phyloP scores from a whole-genome alignment of 2,888 invertebrate genomes.

The Pimpla rufipes region DNA sequence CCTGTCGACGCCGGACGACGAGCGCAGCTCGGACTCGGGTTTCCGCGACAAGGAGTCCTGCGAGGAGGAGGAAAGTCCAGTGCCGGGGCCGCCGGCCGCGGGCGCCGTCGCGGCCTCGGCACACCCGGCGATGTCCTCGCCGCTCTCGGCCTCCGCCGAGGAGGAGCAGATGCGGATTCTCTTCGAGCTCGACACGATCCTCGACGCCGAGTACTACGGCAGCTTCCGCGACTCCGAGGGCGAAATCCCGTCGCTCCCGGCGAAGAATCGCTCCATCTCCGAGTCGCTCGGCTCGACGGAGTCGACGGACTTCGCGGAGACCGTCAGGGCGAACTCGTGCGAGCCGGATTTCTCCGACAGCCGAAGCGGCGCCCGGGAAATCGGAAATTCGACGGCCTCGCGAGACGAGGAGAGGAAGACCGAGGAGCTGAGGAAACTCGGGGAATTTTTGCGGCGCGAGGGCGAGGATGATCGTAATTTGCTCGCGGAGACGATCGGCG shows the following conservation, averaged over 20 bases:
- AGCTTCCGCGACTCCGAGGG: slow-evolving; percentile 75
- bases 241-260: slow-evolving; percentile 36
- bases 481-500: slow-evolving; percentile 17
- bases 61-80: slow-evolving; percentile 82
- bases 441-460: not conserved
- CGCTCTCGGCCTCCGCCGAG: slow-evolving; percentile 74
- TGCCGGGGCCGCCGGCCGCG: slow-evolving; percentile 71
- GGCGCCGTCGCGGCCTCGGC: slow-evolving; percentile 60
- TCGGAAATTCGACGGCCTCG: not conserved
- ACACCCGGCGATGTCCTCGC: slow-evolving; percentile 62
- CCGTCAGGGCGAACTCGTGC: slow-evolving; percentile 64
- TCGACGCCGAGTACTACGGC: slow-evolving; percentile 82
- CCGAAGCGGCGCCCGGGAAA: not conserved
- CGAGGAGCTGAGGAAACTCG: slow-evolving; percentile 15
- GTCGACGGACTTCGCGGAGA: slow-evolving; percentile 59
- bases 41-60: slow-evolving; percentile 86
- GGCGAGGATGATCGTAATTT: slow-evolving; percentile 26
- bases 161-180: slow-evolving; percentile 83
- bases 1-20: slow-evolving; percentile 86
- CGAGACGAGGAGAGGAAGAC: not conserved
- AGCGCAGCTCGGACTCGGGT: slow-evolving; percentile 86
- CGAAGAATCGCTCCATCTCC: slow-evolving; percentile 56
- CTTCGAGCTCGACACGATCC: slow-evolving; percentile 81
- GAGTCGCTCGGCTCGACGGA: slow-evolving; percentile 62
- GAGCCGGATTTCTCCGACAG: slow-evolving; percentile 61